Evolutionary conservation across 2,888 invertebrate genomes (phyloP), one percentile per base, ranked within the genome.

Genomic region (Cephus pulcher): DNA sequence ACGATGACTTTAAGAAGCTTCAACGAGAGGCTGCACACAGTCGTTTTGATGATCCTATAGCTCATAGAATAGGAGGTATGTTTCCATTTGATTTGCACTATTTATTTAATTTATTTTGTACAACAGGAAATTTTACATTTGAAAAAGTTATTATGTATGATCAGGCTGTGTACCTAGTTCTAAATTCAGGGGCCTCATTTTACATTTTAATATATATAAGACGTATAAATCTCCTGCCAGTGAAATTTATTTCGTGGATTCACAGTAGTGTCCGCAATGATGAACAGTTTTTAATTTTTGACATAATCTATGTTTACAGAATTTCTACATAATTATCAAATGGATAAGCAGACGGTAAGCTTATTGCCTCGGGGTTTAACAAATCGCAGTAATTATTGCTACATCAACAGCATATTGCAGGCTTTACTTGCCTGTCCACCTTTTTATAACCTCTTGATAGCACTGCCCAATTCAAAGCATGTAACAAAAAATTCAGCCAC

Each of bases 301-400:
- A n/a, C 69, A 4, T 15, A 37, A 35, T 34, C 3, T 33, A 30
- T 75, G 69, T 92, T 94, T 94, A 87, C 93, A 94, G 97, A 97
- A 91, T 96, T 95, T 91, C 93, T 98, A 80, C 93, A 94, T 1
- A 94, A 94, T 86, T 96, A 97, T 89, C 94, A 94, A 87, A 93
- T 97, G 86, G 97, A 97, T 89, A 96, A 96, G 89, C 94, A 95
- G 80, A 94, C 96, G 0, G 95, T 97, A 35, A 95, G 96, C 81
- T 93, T 98, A 73, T 94, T 96, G 87, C 98, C 98, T 0, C 95
- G 98, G 76, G 99, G 99, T 1, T 94, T 99, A 75, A 96, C 96
- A 77, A 99, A 99, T 92, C 95, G 96, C 83, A 97, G 97, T 82
- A 99, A 98, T 92, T 98, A 98, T 92, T 99, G 99, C 93, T 99